Evolutionary conservation across 2,888 invertebrate genomes (phyloP), one percentile per base, ranked within the genome.

Genomic region (Caenorhabditis macrosperma): DNA sequence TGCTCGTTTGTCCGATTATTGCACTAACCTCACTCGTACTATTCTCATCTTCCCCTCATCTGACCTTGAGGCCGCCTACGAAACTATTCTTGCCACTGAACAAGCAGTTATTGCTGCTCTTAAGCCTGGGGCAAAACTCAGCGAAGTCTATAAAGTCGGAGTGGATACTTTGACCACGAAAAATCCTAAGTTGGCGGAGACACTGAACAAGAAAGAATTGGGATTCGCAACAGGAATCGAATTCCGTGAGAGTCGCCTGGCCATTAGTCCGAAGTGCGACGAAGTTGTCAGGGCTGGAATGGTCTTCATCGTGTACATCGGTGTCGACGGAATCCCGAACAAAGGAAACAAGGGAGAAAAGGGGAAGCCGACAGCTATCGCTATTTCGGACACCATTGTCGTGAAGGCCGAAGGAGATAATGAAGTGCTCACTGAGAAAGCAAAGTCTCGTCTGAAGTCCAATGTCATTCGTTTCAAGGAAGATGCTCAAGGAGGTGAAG

Each of bases 1-100:
- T 41, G 69, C 74, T 2, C 61, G 76, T 22, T 57, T 74, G 2
- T 55, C 69, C 9, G 95, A 95, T 0, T 99, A 99, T 91, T 99
- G 99, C 91, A 96, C 98, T 0, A 99, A 99, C 91, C 95, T 99
- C 86, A 95, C 96, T 12, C 94, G 99, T 77, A 99, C 99, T 15
- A 93, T 99, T 87, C 93, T 99, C 88, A 97, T 99, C 3, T 97
- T 98, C 92, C 99, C 99, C 0, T 94, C 93, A 2, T 93, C 93
- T 68, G 91, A 92, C 72, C 92, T 94, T 85, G 91, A 92, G 88
- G 94, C 94, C 81, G 80, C 83, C 91, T 99, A 99, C 91, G 96
- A 96, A 91, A 95, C 96, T 90, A 92, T 98, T 41, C 92, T 97
- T 2, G 94, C 94, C 89, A 91, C 96, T 20, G 95, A 98, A 91